Percentiles rank a stretch among this genome's conserved stretches.
These are phyloP conservation scores for Procambarus clarkii DNA, from an alignment of 1,140 invertebrate genomes.

Conservation along the genomic window DNA sequence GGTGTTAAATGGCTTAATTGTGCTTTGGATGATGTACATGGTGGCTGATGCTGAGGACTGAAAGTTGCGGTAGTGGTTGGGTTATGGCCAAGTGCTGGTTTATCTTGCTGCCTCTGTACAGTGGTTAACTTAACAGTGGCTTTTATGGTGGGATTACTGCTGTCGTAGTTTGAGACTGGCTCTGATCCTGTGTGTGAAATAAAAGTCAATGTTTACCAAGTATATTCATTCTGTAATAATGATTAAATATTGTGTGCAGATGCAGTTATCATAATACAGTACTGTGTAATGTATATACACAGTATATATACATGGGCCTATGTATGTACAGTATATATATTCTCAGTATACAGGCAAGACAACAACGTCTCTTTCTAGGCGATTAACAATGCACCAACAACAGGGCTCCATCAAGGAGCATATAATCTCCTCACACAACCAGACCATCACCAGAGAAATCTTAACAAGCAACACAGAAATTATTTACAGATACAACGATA, in stretches of 20 bases:
- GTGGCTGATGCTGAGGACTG: background rate
- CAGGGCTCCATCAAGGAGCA: too few species aligned
- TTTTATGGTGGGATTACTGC: background rate
- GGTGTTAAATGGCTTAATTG: background rate
- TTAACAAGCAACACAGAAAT: too few species aligned
- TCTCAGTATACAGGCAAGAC: too few species aligned
- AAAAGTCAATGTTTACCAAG: background rate
- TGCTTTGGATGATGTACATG: background rate
- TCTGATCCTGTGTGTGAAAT: background rate
- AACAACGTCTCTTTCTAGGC: too few species aligned
- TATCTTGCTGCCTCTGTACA: background rate
- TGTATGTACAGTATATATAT: too few species aligned
- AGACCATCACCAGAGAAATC: too few species aligned
- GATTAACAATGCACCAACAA: too few species aligned
- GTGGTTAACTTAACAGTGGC: background rate
- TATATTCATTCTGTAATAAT: background rate
- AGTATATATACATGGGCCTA: too few species aligned
- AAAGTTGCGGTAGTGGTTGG: background rate
- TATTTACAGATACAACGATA: too few species aligned
- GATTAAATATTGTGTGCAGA: background rate
- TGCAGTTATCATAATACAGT: too few species aligned
- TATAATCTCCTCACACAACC: too few species aligned
- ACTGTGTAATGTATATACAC: too few species aligned
- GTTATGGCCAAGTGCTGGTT: background rate
- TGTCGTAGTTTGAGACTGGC: background rate